A percentile compares a stretch with the other conserved stretches of the same genome.
Conservation (phyloP, 2,888 invertebrate species). For the Luperina testacea region DNA sequence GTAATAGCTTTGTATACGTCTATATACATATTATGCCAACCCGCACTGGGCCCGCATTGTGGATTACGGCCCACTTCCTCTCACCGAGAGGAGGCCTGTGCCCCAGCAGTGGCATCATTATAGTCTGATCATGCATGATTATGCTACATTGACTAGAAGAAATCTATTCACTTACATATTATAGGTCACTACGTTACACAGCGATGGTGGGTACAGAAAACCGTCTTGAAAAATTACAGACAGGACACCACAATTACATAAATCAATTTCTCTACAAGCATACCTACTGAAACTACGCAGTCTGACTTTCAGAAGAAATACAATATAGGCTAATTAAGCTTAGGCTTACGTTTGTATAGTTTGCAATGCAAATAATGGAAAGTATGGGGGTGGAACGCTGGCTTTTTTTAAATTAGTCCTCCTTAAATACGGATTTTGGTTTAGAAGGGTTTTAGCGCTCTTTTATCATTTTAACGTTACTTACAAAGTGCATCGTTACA, state of each 20-base stretch:
- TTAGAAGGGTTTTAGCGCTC: too few relatives aligned
- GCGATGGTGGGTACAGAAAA: neutral
- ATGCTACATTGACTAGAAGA: neutral
- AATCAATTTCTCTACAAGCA: neutral
- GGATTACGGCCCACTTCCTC: too few relatives aligned
- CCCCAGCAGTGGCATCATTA: too few relatives aligned
- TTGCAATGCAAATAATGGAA: neutral
- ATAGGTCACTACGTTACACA: neutral
- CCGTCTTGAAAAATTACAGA: neutral
- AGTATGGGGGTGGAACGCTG: neutral
- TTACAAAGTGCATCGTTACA: slow-evolving; percentile 2
- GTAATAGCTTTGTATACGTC: neutral
- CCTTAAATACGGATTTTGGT: neutral
- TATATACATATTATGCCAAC: too few relatives aligned
- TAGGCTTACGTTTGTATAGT: too few relatives aligned
- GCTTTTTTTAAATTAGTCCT: neutral
- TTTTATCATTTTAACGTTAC: neutral
- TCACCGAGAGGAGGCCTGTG: too few relatives aligned
- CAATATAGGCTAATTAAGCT: neutral
- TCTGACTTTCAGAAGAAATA: neutral
- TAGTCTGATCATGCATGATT: too few relatives aligned
- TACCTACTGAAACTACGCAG: neutral
- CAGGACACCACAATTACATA: neutral
- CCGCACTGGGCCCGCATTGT: too few relatives aligned
- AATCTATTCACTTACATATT: neutral